These are phyloP conservation scores for Hemaris fuciformis DNA, from an alignment of 2,888 invertebrate species.

Conservation along the genomic window DNA sequence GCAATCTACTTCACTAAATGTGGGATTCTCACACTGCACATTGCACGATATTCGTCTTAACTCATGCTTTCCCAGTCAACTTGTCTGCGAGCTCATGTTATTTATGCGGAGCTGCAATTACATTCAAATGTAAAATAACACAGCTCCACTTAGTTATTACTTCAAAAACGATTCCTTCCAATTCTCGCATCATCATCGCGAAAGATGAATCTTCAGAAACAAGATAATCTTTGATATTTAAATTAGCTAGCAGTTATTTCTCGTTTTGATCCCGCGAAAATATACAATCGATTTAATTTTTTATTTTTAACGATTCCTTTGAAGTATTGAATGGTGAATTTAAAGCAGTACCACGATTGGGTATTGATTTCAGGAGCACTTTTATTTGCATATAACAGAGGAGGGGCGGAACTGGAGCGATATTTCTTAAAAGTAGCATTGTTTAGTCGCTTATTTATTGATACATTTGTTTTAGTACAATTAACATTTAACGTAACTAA, in stretches of 20 bases:
- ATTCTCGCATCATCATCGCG: neutral
- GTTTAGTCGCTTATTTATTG: neutral
- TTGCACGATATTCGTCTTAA: too few species aligned
- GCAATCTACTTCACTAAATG: too few species aligned
- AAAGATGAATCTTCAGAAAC: neutral
- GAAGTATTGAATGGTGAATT: conserved; percentile 60
- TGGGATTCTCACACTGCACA: too few species aligned
- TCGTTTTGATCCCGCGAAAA: conserved; percentile 25
- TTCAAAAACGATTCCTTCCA: too few species aligned
- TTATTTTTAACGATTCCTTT: conserved; percentile 62
- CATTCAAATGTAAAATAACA: neutral
- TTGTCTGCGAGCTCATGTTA: neutral
- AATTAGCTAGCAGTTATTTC: conserved; percentile 13
- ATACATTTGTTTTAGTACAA: neutral
- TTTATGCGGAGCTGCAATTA: too few species aligned
- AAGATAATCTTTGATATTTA: conserved; percentile 9
- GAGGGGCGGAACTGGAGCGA: conserved; percentile 39
- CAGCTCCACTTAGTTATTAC: neutral
- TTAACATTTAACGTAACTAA: neutral
- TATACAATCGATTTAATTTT: conserved; percentile 36
- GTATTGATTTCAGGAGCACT: conserved; percentile 55
- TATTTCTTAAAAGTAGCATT: conserved; percentile 1
- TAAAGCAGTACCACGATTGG: conserved; percentile 51
- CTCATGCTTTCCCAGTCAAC: too few species aligned
- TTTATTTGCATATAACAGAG: conserved; percentile 67